Base-by-base conservation (phyloP, 2,113 vertebrate species). In the Numenius arquata region DNA sequence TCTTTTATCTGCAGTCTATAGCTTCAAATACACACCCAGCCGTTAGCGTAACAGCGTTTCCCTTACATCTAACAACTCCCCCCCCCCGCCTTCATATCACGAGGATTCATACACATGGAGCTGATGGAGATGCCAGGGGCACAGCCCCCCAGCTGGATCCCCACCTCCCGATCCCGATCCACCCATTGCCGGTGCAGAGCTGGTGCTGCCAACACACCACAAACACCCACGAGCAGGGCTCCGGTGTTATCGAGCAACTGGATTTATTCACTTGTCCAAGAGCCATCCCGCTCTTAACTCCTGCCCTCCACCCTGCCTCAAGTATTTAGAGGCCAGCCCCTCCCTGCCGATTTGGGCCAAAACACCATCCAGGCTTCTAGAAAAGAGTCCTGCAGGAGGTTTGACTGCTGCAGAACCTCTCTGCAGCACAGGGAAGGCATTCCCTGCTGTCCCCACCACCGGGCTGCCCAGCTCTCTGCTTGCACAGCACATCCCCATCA, bases 221-320 rank as follows among this genome's bases (percentile, higher is more conserved):
- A 15, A 34, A 9, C 6, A 18, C 29, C 47, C 21, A 15, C 26
- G 5, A 40, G 27, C 23, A 5, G 68, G 63, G 74, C 74, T 76
- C 38, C 10, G 55, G 40, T 26, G 4, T 23, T 11, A 43, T 17
- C 79, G 9, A 67, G 20, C 23, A 71, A 68, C 41, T 47, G 79
- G 9, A 61, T 76, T 75, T 70, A 79, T 90, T 67, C 19, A 66
- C 65, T 50, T 34, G 83, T 70, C 22, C 1, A 0, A 22, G 29
- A 90, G 61, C 55, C 83, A 73, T 36, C 72, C 87, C 15, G 6
- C 66, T 74, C 66, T 29, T 6, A 9, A 73, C 4, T 40, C 70
- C 73, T 36, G 52, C 50, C 59, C 89, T 71, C 87, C 89, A 71
- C 94, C 95, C 89, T 75, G 61, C 70, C 77, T 75, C 73, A 95